Conservation (phyloP, 2,113 vertebrate species). For the Malurus alboscapulatus region DNA sequence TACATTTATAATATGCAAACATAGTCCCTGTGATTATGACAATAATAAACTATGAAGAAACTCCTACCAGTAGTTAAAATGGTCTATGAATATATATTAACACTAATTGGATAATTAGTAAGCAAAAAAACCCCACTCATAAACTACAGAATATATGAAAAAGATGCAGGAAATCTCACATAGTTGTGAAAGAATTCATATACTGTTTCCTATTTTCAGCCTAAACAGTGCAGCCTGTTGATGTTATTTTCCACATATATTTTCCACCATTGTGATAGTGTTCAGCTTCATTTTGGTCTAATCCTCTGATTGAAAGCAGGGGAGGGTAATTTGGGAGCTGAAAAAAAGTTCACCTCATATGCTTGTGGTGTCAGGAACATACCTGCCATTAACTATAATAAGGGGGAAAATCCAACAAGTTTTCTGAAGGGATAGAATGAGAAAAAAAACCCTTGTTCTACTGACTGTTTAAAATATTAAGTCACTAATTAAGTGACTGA, state of each 20-base stretch:
- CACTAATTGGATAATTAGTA: background rate
- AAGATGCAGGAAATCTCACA: background rate
- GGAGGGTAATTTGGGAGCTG: background rate
- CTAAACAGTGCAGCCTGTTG: background rate
- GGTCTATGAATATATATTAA: background rate
- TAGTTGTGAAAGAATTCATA: background rate
- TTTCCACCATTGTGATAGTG: background rate
- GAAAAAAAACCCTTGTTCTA: background rate
- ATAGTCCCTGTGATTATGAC: background rate
- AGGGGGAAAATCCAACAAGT: background rate
- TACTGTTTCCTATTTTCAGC: background rate
- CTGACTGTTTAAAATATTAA: background rate
- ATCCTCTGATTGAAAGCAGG: background rate
- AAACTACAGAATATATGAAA: background rate
- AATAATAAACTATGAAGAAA: background rate
- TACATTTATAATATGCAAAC: accelerated
- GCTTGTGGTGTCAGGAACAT: background rate
- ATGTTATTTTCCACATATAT: background rate
- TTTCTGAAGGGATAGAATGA: background rate
- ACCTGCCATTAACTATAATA: background rate
- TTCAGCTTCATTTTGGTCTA: background rate
- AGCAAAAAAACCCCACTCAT: background rate
- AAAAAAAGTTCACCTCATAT: background rate
- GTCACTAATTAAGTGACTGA: background rate
- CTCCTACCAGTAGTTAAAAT: background rate